Base-by-base conservation (phyloP, 1,140 invertebrate species). In the Argopecten irradians region DNA sequence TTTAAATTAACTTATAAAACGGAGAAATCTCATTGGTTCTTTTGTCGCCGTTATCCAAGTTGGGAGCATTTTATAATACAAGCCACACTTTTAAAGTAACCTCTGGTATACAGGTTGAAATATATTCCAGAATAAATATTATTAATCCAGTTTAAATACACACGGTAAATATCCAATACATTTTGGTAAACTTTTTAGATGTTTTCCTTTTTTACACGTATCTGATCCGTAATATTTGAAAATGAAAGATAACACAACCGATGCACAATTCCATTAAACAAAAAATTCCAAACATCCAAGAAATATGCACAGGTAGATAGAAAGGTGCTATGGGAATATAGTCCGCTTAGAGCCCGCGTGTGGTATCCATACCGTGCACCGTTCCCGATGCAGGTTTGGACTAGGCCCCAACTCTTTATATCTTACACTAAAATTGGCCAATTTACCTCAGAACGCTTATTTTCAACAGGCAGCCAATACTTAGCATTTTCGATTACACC, bases 401-500 rank as follows among this genome's bases (percentile, higher is more conserved):
- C 55, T 71, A 71, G 55, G 55, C 55, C 55, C 55, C 55, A 71
- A 71, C 55, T 71, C 55, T 71, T 71, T 71, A 71, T 71, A 71
- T 71, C 55, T 71, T 71, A 71, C 22, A 71, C 55, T 71, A 71
- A 71, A 71, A 84, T 84, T 84, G 83, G 36, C 36, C 83, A 35
- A n/a, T n/a, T n/a, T 39, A 84, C 34, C 34, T 84, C 36, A 84
- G 36, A 84, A 84, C 83, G 83, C 22, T 84, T 35, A 36, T 35
- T 41, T 86, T 86, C 43, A 43, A 43, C 36, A 86, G 36, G 22
- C 85, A 91, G 90, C 88, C 86, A 90, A 91, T 90, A 92, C 92
- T 92, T 93, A 91, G 89, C 92, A 90, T 90, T 92, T 90, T 91
- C 91, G 92, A 92, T 93, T 93, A 89, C 87, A 87, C 85, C 34